phyloP scores from a whole-genome alignment of 2,113 vertebrate species.

The Haliaeetus leucogaster region DNA sequence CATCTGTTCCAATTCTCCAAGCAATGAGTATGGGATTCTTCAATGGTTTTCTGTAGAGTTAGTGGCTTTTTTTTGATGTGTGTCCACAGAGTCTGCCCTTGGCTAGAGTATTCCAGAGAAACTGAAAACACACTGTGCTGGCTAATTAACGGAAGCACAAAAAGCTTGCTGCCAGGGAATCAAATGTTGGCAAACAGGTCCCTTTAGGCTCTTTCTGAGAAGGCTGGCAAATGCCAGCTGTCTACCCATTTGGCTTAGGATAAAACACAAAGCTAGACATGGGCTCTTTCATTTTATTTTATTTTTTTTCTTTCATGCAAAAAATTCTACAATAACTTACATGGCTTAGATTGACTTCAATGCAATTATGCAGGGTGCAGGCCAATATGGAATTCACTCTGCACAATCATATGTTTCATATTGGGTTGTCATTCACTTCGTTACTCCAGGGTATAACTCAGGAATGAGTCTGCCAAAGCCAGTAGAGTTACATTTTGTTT shows the following conservation, averaged over 20 bases:
- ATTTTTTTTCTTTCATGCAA: background rate
- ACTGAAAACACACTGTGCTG: background rate
- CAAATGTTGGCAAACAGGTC: conserved; percentile 39
- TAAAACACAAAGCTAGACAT: background rate
- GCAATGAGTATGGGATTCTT: background rate
- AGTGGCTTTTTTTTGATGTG: background rate
- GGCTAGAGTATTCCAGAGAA: background rate
- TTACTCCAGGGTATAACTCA: background rate
- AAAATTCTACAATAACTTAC: background rate
- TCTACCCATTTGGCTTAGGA: conserved; percentile 14
- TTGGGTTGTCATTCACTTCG: background rate
- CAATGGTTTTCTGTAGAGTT: background rate
- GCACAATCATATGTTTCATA: background rate
- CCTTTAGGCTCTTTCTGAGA: conserved; percentile 20
- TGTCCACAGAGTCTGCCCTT: background rate
- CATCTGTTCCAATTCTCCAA: conserved; percentile 18
- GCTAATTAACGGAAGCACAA: conserved; percentile 26
- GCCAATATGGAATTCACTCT: conserved; percentile 3
- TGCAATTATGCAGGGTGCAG: background rate
- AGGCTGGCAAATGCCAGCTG: conserved; percentile 34
- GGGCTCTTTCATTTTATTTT: background rate
- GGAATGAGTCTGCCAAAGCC: background rate
- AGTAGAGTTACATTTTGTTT: background rate
- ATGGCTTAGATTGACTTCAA: background rate
- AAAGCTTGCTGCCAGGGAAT: conserved; percentile 29